phyloP scores from a whole-genome alignment of 2,113 vertebrate species.

The Calidris pygmaea region DNA sequence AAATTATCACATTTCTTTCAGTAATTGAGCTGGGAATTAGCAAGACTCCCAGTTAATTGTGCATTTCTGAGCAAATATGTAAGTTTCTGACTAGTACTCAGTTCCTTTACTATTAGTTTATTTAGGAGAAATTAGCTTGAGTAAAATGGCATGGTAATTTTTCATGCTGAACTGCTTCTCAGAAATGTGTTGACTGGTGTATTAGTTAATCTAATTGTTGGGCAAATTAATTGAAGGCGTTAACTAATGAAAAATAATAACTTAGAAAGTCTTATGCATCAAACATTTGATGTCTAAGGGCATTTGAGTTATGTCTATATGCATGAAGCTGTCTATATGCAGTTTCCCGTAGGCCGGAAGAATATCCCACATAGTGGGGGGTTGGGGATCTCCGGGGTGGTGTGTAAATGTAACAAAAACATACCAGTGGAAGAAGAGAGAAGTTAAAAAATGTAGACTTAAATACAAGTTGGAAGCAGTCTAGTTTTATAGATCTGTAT shows the following conservation, averaged over 20 bases:
- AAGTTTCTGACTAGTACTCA: background rate
- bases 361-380: background rate
- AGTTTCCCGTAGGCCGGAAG: background rate
- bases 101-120: background rate
- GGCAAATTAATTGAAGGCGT: background rate
- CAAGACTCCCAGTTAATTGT: background rate
- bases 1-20: conserved; percentile 8
- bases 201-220: background rate
- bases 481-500: background rate
- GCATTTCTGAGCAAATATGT: background rate
- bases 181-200: background rate
- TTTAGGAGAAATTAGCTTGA: background rate
- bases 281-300: background rate
- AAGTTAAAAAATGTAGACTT: background rate
- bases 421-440: background rate
- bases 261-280: background rate
- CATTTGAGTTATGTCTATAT: background rate
- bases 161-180: background rate
- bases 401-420: background rate
- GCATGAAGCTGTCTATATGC: background rate
- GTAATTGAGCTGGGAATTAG: conserved; percentile 40
- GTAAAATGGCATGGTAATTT: background rate
- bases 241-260: background rate
- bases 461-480: background rate
- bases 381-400: background rate